Evolutionary conservation across 2,797 vertebrate species (phyloP).

Genomic region (Lagocephalus sceleratus): DNA sequence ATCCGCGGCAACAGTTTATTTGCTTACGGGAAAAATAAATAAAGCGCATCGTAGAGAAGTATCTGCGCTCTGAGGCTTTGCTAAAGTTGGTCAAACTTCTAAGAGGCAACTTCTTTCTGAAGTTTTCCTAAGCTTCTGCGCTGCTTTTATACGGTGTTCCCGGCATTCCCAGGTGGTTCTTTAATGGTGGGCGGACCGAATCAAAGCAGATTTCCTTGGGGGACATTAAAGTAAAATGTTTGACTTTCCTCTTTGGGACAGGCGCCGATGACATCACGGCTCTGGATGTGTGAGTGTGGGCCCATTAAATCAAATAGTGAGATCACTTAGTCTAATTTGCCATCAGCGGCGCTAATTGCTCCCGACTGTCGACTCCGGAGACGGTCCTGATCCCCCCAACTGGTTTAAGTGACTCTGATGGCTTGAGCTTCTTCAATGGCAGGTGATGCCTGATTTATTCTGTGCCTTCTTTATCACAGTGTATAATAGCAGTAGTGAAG

Average conservation of each 20-base stretch:
- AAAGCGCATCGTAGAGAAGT: constrained; percentile 17
- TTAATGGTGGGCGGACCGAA: constrained; percentile 56
- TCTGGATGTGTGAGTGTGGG: constrained; percentile 34
- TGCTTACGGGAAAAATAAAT: constrained; percentile 20
- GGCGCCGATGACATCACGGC: constrained; percentile 56
- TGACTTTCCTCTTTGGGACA: constrained; percentile 46
- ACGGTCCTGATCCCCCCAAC: constrained; percentile 69
- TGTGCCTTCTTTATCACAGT: constrained; percentile 37
- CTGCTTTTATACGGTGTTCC: constrained; percentile 42
- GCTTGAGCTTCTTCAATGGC: constrained; percentile 61
- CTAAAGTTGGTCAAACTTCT: constrained; percentile 46
- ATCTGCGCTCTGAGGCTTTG: constrained; percentile 38
- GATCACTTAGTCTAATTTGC: constrained; percentile 76
- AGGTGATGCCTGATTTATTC: constrained; percentile 57
- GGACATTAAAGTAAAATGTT: constrained; percentile 60
- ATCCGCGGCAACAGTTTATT: constrained; percentile 15
- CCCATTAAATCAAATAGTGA: constrained; percentile 72
- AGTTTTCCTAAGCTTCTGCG: constrained; percentile 32
- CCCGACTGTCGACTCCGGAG: constrained; percentile 70
- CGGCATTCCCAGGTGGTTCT: constrained; percentile 59
- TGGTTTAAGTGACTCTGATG: constrained; percentile 73
- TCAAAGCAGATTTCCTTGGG: constrained; percentile 55
- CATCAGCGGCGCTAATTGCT: constrained; percentile 75
- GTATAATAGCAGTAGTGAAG: constrained; percentile 13
- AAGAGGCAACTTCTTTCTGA: constrained; percentile 43